A percentile compares a stretch with the other conserved stretches of the same genome.
phyloP scores from a whole-genome alignment of 2,113 vertebrate species.

The Sceloporus tristichus region DNA sequence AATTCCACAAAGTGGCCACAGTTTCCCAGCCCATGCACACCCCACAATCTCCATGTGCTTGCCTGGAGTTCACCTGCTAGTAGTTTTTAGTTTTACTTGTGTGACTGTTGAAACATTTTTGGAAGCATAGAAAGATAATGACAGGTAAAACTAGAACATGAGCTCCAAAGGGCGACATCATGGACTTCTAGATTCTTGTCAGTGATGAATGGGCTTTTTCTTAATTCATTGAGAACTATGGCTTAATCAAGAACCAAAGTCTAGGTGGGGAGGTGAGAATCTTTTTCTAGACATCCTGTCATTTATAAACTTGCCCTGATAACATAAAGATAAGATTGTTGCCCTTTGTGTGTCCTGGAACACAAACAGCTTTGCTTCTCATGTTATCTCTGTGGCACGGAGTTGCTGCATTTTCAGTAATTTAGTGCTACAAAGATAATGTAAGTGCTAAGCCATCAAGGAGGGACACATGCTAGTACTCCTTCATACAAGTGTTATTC shows the following conservation, averaged over 20 bases:
- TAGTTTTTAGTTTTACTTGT: not conserved
- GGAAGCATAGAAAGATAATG: not conserved
- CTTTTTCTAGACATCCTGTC: not conserved
- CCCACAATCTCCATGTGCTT: too few relatives aligned
- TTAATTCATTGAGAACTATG: not conserved
- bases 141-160: not conserved
- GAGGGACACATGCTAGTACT: not conserved
- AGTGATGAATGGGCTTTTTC: too few relatives aligned
- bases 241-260: not conserved
- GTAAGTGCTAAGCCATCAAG: not conserved
- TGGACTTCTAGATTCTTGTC: not conserved
- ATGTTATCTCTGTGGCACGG: not conserved
- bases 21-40: too few relatives aligned
- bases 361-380: not conserved
- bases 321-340: slow-evolving; percentile 16
- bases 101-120: not conserved
- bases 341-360: not conserved
- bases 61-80: not conserved
- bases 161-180: not conserved
- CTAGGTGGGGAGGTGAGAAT: not conserved
- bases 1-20: not conserved
- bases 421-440: not conserved
- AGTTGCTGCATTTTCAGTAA: too few relatives aligned
- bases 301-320: not conserved
- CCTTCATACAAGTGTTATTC: not conserved